These are phyloP conservation scores for Tenthredo mesomela DNA, from an alignment of 2,888 invertebrate genomes.

Conservation along the genomic window DNA sequence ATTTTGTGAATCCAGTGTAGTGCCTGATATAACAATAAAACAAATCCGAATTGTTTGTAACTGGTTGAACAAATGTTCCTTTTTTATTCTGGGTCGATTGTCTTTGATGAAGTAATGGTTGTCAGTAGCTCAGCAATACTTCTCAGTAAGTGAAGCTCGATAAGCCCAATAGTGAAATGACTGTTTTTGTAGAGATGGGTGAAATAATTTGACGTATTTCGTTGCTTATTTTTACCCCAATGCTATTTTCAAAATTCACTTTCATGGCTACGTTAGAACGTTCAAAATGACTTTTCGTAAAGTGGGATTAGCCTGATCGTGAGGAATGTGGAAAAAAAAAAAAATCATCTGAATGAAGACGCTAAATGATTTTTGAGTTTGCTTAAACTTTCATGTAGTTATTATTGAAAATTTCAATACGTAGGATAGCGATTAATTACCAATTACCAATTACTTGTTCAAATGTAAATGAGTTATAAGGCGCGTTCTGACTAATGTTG, in stretches of 20 bases:
- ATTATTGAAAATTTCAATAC: neutral
- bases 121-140: neutral
- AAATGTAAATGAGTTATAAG: neutral
- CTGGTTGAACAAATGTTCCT: neutral
- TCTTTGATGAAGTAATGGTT: neutral
- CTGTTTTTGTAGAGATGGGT: neutral
- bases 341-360: neutral
- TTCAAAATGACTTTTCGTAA: neutral
- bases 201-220: neutral
- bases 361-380: slow-evolving; percentile 1
- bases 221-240: neutral
- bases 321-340: slow-evolving; percentile 11
- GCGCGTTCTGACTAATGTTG: neutral
- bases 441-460: slow-evolving; percentile 1
- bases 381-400: slow-evolving; percentile 1
- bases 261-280: neutral
- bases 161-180: neutral
- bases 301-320: slow-evolving; percentile 5
- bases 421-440: neutral
- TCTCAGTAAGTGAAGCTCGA: neutral
- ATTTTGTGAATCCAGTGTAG: neutral
- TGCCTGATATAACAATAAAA: neutral
- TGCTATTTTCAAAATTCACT: neutral
- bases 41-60: neutral
- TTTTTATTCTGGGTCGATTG: neutral